These are phyloP conservation scores for Drosophila kuntzei DNA, from an alignment of 2,888 invertebrate species.

Conservation along the genomic window DNA sequence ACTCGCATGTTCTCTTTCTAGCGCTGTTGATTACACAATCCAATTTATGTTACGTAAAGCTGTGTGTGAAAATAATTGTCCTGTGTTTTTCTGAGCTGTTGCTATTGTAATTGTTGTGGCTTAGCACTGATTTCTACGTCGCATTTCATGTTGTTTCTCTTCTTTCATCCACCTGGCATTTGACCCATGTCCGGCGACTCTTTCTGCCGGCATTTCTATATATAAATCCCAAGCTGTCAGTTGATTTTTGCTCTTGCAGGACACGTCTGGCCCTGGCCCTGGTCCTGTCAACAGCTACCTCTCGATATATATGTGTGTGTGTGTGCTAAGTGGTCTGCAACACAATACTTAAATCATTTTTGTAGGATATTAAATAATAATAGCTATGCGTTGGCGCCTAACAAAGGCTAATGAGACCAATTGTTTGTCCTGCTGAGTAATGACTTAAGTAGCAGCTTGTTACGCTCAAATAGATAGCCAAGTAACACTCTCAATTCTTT, in stretches of 20 bases:
- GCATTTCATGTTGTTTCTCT: slow-evolving; percentile 41
- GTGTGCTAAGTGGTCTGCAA: slow-evolving; percentile 45
- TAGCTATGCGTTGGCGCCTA: slow-evolving; percentile 11
- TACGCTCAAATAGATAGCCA: background rate
- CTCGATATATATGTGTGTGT: background rate
- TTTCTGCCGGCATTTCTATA: slow-evolving; percentile 61
- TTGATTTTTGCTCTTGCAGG: slow-evolving; percentile 22
- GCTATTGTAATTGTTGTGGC: slow-evolving; percentile 21
- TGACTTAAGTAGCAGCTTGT: background rate
- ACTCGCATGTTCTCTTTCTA: slow-evolving; percentile 18
- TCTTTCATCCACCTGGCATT: slow-evolving; percentile 44
- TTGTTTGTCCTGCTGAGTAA: slow-evolving; percentile 6
- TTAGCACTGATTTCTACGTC: slow-evolving; percentile 59
- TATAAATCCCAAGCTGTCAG: slow-evolving; percentile 55
- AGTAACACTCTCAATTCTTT: background rate
- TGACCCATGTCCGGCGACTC: slow-evolving; percentile 26
- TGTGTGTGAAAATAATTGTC: slow-evolving; percentile 62
- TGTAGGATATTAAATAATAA: slow-evolving; percentile 69
- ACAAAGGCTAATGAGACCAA: slow-evolving; percentile 6
- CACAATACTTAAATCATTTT: slow-evolving; percentile 61
- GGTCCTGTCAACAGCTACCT: slow-evolving; percentile 56
- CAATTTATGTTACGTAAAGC: slow-evolving; percentile 73
- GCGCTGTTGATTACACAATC: slow-evolving; percentile 72
- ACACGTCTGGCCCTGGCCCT: slow-evolving; percentile 66
- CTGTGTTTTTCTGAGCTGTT: slow-evolving; percentile 43